phyloP scores from a whole-genome alignment of 2,888 invertebrate species.

The Phlogophora meticulosa region DNA sequence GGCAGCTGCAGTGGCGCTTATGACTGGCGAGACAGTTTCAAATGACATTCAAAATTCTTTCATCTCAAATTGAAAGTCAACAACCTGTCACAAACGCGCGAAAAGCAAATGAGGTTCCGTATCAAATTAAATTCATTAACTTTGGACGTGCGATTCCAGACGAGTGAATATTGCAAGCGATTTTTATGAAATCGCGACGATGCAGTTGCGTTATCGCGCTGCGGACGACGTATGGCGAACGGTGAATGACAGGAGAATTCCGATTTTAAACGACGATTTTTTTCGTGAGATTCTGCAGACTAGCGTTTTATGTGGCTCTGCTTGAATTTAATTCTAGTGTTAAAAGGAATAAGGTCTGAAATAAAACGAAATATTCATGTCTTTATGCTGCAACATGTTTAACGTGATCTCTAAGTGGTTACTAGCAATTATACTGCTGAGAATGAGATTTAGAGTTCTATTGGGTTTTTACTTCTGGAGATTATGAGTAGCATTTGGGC shows the following conservation, averaged over 20 bases:
- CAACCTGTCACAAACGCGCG: slow-evolving; percentile 36
- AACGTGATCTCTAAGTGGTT: no score
- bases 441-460: no score
- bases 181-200: slow-evolving; percentile 58
- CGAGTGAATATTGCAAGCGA: slow-evolving; percentile 43
- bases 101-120: slow-evolving; percentile 37
- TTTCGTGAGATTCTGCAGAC: slow-evolving; percentile 22
- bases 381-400: no score
- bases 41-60: no score
- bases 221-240: slow-evolving; percentile 54
- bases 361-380: no score
- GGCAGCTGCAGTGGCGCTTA: no score
- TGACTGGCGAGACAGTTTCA: no score
- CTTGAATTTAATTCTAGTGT: no score
- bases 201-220: slow-evolving; percentile 53
- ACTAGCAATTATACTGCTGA: no score
- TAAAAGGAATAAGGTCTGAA: no score
- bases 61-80: slow-evolving; percentile 50
- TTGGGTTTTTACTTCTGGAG: no score
- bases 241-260: slow-evolving; percentile 54
- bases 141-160: slow-evolving; percentile 41
- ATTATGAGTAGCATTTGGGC: no score
- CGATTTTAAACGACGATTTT: slow-evolving; percentile 44
- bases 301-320: slow-evolving; percentile 12
- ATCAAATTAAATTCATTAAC: slow-evolving; percentile 57